Percentiles rank a stretch among this genome's conserved stretches.
Conservation (phyloP, 1,140 invertebrate species). For the Hermetia illucens region DNA sequence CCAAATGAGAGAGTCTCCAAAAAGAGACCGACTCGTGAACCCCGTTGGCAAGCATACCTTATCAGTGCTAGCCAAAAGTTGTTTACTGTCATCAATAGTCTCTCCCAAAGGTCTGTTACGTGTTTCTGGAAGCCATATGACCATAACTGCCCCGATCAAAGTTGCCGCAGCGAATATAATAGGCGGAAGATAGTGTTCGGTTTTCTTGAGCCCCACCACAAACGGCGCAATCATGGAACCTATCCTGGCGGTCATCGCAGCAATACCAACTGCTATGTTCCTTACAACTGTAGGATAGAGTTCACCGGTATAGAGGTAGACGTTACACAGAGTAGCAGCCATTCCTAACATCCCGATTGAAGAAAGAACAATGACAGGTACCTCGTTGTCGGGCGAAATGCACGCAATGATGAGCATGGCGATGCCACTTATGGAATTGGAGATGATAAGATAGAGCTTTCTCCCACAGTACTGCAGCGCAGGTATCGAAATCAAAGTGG, state of each 20-base stretch:
- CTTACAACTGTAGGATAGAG: conserved; percentile 51
- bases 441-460: conserved; percentile 43
- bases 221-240: conserved; percentile 53
- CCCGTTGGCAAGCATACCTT: too few species aligned
- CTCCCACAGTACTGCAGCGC: conserved; percentile 48
- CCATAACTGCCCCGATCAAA: conserved; percentile 43
- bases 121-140: conserved; percentile 59
- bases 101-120: conserved; percentile 55
- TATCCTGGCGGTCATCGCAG: conserved; percentile 43
- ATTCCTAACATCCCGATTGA: conserved; percentile 44
- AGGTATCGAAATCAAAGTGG: conserved; percentile 49
- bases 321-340: conserved; percentile 38
- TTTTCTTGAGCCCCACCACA: conserved; percentile 34
- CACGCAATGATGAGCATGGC: conserved; percentile 44
- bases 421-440: conserved; percentile 46
- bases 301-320: conserved; percentile 52
- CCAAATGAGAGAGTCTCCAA: too few species aligned
- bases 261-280: conserved; percentile 45
- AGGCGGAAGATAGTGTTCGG: conserved; percentile 42
- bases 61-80: too few species aligned
- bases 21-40: too few species aligned
- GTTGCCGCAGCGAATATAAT: conserved; percentile 50
- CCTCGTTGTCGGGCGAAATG: conserved; percentile 31
- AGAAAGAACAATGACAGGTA: conserved; percentile 34
- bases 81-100: conserved; percentile 63